Evolutionary conservation across 2,797 vertebrate species (phyloP), one percentile per base, ranked within the genome.

Genomic region (Scleropages formosus): DNA sequence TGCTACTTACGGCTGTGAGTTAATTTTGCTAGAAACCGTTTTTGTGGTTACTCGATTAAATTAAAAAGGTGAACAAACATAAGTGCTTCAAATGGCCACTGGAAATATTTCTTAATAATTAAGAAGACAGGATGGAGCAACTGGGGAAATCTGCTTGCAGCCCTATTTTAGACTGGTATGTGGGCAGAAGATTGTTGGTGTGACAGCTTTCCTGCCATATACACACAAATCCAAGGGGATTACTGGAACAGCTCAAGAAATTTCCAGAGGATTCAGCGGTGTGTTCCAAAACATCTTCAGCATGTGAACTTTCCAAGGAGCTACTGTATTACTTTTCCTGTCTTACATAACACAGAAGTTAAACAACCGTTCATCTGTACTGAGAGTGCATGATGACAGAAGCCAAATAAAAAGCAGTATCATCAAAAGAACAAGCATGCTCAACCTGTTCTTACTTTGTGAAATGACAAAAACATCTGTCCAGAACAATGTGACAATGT

Each of bases 1-100:
- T 22, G 64, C 49, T 79, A 78, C 84, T 76, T 69, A 75, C 80
- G 78, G 74, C 62, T 73, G 67, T 81, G 79, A 84, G 78, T 81
- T 63, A 22, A 31, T 0, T 18, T n/a, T 59, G 31, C 22, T 20
- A 26, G 8, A 53, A 10, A 13, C 20, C 22, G 31, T 39, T 66
- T 20, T 49, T 22, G n/a, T 24, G 67, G 67, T 26, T 51, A 69
- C 46, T 4, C 6, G 7, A 20, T 4, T 18, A n/a, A 69, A 69
- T 26, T 26, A 24, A 26, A 63, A 22, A 1, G 22, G 51, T 46
- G n/a, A n/a, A 16, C 22, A 39, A 39, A 39, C 39, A 68, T n/a
- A n/a, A 24, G 24, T 1, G 51, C 56, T 44, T 31, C 13, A 26
- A 8, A n/a, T 20, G 49, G 46, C 20, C 49, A 51, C 18, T 51